Conservation (phyloP, 1,140 invertebrate genomes). For the Polypedilum pembai region DNA sequence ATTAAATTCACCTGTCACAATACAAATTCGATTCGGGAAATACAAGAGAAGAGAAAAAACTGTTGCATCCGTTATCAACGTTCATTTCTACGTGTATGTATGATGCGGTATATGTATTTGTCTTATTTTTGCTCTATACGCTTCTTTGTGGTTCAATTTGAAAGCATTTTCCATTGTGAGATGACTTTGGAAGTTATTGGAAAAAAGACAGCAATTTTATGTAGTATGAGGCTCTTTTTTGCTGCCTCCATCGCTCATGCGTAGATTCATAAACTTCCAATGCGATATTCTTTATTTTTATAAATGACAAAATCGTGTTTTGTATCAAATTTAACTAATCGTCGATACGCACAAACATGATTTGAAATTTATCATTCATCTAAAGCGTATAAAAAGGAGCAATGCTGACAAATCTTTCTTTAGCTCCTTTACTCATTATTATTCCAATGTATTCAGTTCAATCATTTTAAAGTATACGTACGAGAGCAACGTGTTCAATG, state of each 20-base stretch:
- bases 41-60: not conserved
- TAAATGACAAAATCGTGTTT: slow-evolving; percentile 18
- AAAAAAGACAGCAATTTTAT: not conserved
- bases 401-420: slow-evolving; percentile 2
- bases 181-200: not conserved
- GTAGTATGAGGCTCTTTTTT: not conserved
- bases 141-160: no score
- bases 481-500: no score
- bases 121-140: not conserved
- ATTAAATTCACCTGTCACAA: slow-evolving; percentile 17
- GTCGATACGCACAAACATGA: slow-evolving; percentile 16
- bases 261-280: not conserved
- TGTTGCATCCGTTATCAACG: slow-evolving; percentile 16
- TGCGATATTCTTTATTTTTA: slow-evolving; percentile 1
- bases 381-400: not conserved
- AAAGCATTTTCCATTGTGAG: no score
- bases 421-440: no score
- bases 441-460: slow-evolving; percentile 2
- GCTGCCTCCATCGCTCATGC: not conserved
- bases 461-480: not conserved
- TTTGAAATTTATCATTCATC: slow-evolving; percentile 2
- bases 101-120: no score
- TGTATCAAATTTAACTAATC: not conserved
- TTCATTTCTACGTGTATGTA: no score
- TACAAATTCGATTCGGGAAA: not conserved